These are phyloP conservation scores for Strigamia crassipes DNA, from an alignment of 2,888 invertebrate species.

Conservation along the genomic window DNA sequence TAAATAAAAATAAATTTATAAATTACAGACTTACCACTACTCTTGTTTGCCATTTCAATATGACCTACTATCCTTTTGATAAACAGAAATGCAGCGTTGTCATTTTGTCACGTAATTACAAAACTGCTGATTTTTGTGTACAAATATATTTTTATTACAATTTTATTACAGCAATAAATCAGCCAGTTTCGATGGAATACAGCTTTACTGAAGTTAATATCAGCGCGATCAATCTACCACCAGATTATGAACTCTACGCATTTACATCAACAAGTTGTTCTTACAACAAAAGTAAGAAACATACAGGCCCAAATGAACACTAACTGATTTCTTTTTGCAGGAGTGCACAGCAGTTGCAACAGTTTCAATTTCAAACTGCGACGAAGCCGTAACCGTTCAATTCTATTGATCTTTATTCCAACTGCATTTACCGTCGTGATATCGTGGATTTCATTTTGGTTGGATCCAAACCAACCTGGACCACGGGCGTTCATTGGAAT, in stretches of 20 bases:
- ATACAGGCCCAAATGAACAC: too few relatives aligned
- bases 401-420: not conserved
- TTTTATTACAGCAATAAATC: not conserved
- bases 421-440: conserved; percentile 10
- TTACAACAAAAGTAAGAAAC: not conserved
- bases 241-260: not conserved
- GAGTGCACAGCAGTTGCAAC: not conserved
- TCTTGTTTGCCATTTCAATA: not conserved
- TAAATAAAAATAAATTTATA: not conserved
- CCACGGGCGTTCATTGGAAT: not conserved
- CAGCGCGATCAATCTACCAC: not conserved
- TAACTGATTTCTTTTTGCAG: not conserved
- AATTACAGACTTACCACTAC: not conserved
- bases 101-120: not conserved
- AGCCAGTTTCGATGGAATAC: not conserved
- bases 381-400: not conserved
- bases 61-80: not conserved
- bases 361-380: not conserved
- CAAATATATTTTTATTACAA: too few relatives aligned
- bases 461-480: not conserved
- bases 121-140: not conserved
- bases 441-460: not conserved
- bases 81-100: not conserved
- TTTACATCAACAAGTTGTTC: not conserved
- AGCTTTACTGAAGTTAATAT: not conserved